Base-by-base conservation (phyloP, 2,113 vertebrate species). In the Melozone crissalis region DNA sequence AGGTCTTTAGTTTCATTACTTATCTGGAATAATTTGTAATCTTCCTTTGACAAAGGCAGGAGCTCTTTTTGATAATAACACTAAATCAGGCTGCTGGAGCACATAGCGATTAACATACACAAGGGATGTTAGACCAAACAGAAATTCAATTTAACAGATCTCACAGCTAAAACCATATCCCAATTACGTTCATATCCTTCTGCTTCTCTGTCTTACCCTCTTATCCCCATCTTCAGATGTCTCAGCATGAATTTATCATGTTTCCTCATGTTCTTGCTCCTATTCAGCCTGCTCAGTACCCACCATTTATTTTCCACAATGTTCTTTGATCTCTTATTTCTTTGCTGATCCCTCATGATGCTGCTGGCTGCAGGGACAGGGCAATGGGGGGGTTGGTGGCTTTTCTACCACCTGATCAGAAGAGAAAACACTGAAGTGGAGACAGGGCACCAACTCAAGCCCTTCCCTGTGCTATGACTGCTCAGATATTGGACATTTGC, bases 1-100 rank as follows among this genome's bases (percentile, higher is more conserved):
- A 96, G 94, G 95, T 96, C 91, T 96, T 97, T 96, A 97, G 94
- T 94, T 94, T 84, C 95, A 94, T 96, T 95, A 96, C 94, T 97
- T 96, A 96, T 94, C 94, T 94, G 84, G 77, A 96, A 91, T 97
- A 96, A 96, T 96, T 96, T 94, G 86, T 97, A 96, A 96, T 96
- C 91, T 96, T 89, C 87, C 81, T 92, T 63, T 96, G 96, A 96
- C 92, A 96, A 94, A 96, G 93, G 84, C 91, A 82, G 83, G 62
- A 96, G 54, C 61, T 66, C 79, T 94, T 95, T 93, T 79, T 94
- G 94, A 96, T 96, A 95, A 96, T 93, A 96, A 87, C 74, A 90
- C 93, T 93, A 93, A 96, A 96, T 94, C 94, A 92, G 91, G 58
- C 93, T 93, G 88, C 95, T 94, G 74, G 59, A 95, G 77, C 91